Evolutionary conservation across 1,140 invertebrate genomes (phyloP), one percentile per base, ranked within the genome.

Genomic region (Halictus rubicundus): DNA sequence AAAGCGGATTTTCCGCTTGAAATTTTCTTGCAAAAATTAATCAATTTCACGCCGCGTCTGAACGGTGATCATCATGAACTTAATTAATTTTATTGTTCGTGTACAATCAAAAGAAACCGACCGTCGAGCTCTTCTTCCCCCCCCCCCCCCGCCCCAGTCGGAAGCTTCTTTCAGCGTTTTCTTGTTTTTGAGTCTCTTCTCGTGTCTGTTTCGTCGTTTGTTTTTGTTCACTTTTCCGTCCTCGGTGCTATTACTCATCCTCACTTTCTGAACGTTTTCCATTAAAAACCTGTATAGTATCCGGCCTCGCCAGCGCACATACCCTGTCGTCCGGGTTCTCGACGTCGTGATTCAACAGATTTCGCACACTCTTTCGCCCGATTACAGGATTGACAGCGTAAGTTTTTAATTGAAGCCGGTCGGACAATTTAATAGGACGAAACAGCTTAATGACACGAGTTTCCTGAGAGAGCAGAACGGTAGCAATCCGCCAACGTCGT

Each of bases 261-360:
- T 60, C 59, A 16, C 39, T 69, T 76, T 80, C 64, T 60, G 16
- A 19, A 60, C 23, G 57, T 46, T 52, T 64, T 37, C 39, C 75
- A 65, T 70, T 68, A 76, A 68, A 76, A 74, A 59, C 32, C 52
- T 52, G 60, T 63, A 74, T 23, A 37, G 19, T 54, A 64, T 61
- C 25, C 27, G 21, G 27, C 27, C 12, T 23, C 42, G 66, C 10
- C 25, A 46, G 9, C 46, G 54, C 66, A 25, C 60, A 25, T 25
- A 37, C 64, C 27, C 61, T 39, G 4, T 39, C 6, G 8, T 21
- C 61, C 46, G 14, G 27, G 23, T 52, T 49, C 52, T 25, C 19
- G 27, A 32, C 39, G 46, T 25, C 5, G 23, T 21, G 49, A 25
- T 52, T 37, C 27, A 19, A 52, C 27, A 2, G 23, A 23, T 32